phyloP scores from a whole-genome alignment of 2,888 invertebrate genomes.

The Himalopsyche tibetana region DNA sequence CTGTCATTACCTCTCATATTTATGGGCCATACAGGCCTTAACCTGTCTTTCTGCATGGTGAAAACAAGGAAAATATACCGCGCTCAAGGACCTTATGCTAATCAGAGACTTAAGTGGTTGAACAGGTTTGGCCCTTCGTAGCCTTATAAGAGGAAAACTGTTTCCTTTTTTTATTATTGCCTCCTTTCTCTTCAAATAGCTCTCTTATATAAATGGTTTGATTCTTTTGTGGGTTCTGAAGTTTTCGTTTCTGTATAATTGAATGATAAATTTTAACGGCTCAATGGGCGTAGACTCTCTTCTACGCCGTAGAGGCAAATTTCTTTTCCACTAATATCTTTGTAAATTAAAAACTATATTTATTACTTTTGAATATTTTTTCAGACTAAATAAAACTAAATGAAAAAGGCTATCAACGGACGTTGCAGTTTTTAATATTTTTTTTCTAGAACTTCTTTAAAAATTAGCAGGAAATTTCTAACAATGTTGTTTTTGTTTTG shows the following conservation, averaged over 20 bases:
- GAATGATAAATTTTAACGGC: slow-evolving; percentile 32
- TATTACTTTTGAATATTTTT: too few relatives aligned
- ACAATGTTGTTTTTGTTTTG: too few relatives aligned
- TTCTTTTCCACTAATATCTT: background rate
- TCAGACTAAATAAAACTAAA: too few relatives aligned
- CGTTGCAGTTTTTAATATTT: too few relatives aligned
- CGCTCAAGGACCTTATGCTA: slow-evolving; percentile 60
- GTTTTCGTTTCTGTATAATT: slow-evolving; percentile 23
- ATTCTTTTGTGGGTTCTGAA: slow-evolving; percentile 18
- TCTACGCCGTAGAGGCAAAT: background rate
- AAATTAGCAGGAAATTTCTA: too few relatives aligned
- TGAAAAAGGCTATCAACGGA: too few relatives aligned
- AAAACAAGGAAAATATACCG: slow-evolving; percentile 60
- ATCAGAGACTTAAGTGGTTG: slow-evolving; percentile 51
- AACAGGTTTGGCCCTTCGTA: slow-evolving; percentile 54
- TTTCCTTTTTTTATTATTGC: slow-evolving; percentile 38
- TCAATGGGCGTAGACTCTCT: background rate
- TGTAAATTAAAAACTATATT: too few relatives aligned
- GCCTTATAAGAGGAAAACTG: slow-evolving; percentile 27
- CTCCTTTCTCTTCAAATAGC: slow-evolving; percentile 31
- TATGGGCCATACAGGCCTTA: slow-evolving; percentile 61
- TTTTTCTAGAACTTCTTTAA: too few relatives aligned
- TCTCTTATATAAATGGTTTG: slow-evolving; percentile 42
- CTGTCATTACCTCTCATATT: slow-evolving; percentile 63
- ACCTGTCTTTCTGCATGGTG: slow-evolving; percentile 56